Conservation (phyloP, 2,113 vertebrate genomes). For the Haemorhous mexicanus region DNA sequence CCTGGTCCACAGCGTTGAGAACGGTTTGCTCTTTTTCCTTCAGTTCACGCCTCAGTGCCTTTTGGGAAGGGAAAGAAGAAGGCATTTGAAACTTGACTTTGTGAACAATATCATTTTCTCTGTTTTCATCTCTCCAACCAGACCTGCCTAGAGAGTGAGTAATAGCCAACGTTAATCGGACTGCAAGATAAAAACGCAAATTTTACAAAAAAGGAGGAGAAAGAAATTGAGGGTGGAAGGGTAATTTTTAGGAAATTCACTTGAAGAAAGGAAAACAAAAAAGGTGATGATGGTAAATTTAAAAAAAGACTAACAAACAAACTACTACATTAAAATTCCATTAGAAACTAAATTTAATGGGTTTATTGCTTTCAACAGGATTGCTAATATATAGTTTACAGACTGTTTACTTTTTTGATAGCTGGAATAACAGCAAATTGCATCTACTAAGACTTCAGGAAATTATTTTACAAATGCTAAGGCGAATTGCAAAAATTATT, state of each 20-base stretch:
- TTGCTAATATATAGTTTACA: background rate
- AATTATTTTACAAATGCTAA: conserved; percentile 20
- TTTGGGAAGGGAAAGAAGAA: conserved; percentile 50
- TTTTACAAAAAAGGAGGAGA: background rate
- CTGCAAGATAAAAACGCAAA: conserved; percentile 24
- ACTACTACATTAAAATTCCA: background rate
- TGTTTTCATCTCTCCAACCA: background rate
- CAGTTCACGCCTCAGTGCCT: conserved; percentile 86
- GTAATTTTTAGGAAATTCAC: background rate
- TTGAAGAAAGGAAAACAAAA: background rate
- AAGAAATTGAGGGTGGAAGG: background rate
- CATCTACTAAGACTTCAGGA: background rate
- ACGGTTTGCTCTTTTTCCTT: conserved; percentile 88
- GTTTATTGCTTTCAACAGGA: background rate
- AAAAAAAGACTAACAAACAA: background rate
- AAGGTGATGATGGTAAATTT: background rate
- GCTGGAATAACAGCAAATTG: background rate
- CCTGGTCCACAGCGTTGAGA: conserved; percentile 88
- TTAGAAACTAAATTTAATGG: background rate
- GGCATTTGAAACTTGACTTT: background rate
- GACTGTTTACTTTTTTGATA: background rate
- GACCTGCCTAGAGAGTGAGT: background rate
- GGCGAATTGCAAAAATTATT: background rate
- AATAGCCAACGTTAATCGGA: background rate
- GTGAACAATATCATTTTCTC: background rate